Base-by-base conservation (phyloP, 2,797 vertebrate genomes). In the Helarctos malayanus region DNA sequence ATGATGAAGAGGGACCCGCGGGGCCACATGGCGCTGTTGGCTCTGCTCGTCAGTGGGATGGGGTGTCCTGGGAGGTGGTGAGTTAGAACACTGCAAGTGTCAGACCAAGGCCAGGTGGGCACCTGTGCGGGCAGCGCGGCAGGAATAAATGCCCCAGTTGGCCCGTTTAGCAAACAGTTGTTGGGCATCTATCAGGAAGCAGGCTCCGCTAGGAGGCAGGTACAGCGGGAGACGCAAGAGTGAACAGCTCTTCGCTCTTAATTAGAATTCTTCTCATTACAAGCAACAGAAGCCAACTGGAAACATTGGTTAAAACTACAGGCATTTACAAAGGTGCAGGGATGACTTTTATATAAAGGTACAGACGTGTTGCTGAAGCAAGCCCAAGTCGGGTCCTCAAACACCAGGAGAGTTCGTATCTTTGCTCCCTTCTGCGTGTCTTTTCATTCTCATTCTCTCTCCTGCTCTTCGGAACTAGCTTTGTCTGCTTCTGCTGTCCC, bases 81-180 rank as follows among this genome's bases (percentile, higher is more conserved):
- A 85, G 23, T 13, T 0, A 29, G 71, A 38, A 59, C 7, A 11
- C 54, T 18, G 5, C 5, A 68, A 47, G 25, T 38, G 25, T 25
- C 7, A 38, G 57, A 1, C 2, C 0, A 27, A 38, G n/a, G 32
- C 15, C 29, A 9, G 3, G 45, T 0, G 5, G 80, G 21, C 7
- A 10, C 35, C 7, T 63, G 61, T 15, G 2, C 27, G 7, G 27
- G 11, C 45, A 10, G 80, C 68, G 2, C 0, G 4, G 23, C 25
- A 78, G 54, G 65, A 91, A 63, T 0, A 13, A n/a, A 27, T 13
- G 45, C 15, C 52, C 65, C 29, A 15, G 76, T 75, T 35, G 8
- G 15, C 83, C 18, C 75, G 38, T 16, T 18, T 73, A n/a, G n/a
- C 41, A 84, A 59, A 41, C 7, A 19, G 14, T 41, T 71, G 29